Conservation (phyloP, 2,888 invertebrate species). For the Apotomis capreana region DNA sequence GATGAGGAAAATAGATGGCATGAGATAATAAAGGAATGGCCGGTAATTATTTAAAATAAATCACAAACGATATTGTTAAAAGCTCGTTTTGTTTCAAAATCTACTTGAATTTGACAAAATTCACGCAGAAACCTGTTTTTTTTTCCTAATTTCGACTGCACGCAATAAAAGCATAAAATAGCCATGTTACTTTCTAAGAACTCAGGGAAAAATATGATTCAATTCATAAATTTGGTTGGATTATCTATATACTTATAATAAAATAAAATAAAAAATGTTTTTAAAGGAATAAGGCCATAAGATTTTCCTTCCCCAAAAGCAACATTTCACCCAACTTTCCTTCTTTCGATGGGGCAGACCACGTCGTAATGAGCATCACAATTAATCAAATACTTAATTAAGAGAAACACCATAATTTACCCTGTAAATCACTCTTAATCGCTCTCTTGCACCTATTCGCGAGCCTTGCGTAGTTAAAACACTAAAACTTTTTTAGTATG, state of each 20-base stretch:
- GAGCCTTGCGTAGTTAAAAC: constrained; percentile 64
- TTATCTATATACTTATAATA: too few relatives aligned
- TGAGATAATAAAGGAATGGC: too few relatives aligned
- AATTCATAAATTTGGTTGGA: too few relatives aligned
- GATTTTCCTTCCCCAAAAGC: constrained; percentile 1
- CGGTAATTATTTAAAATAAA: too few relatives aligned
- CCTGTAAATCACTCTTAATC: constrained; percentile 36
- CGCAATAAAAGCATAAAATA: too few relatives aligned
- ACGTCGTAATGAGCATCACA: constrained; percentile 26
- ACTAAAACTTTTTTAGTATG: constrained; percentile 69
- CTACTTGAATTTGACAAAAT: too few relatives aligned
- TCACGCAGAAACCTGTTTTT: too few relatives aligned
- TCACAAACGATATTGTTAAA: neutral
- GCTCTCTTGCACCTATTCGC: constrained; percentile 33
- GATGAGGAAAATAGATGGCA: too few relatives aligned
- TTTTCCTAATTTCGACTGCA: too few relatives aligned
- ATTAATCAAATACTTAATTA: constrained; percentile 37
- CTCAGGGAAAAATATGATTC: too few relatives aligned
- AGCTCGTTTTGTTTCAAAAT: neutral
- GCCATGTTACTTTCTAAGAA: too few relatives aligned
- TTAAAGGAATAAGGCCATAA: neutral
- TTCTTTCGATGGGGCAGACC: constrained; percentile 11
- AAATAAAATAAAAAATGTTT: too few relatives aligned
- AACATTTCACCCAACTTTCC: constrained; percentile 1
- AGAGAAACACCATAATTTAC: constrained; percentile 36